A percentile compares a stretch with the other conserved stretches of the same genome.
Conservation (phyloP, 2,797 vertebrate species). For the Dallia pectoralis region DNA sequence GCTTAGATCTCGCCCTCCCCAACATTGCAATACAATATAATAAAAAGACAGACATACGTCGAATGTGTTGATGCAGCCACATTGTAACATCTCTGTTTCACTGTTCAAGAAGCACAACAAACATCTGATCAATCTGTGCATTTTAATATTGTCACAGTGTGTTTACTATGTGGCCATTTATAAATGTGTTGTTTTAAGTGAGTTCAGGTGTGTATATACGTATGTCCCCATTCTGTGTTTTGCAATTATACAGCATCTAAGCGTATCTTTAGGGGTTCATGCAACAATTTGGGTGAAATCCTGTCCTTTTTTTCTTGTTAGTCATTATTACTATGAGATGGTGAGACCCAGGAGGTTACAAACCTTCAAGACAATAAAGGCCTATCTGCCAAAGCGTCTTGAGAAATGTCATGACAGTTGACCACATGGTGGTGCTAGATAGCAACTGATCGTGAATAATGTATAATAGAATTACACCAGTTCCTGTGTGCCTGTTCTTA, state of each 20-base stretch:
- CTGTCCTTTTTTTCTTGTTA: background rate
- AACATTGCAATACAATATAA: too few species aligned
- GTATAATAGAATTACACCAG: too few species aligned
- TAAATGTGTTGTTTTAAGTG: background rate
- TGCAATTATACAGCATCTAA: background rate
- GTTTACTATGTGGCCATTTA: background rate
- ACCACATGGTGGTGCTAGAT: too few species aligned
- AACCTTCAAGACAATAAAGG: too few species aligned
- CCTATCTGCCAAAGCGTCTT: too few species aligned
- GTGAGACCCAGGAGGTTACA: too few species aligned
- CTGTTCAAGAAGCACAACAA: background rate
- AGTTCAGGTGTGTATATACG: background rate
- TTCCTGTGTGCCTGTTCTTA: too few species aligned
- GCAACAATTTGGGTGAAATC: too few species aligned
- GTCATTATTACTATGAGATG: background rate
- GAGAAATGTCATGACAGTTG: too few species aligned
- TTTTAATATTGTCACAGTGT: background rate
- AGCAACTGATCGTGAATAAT: too few species aligned
- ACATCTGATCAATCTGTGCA: background rate
- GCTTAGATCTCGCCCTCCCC: too few species aligned
- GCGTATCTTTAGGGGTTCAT: background rate
- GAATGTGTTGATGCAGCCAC: background rate
- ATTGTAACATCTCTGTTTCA: background rate
- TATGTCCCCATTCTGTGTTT: background rate
- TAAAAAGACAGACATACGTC: background rate